These are phyloP conservation scores for Tychaedon coryphoeus DNA, from an alignment of 2,113 vertebrate genomes.

Conservation along the genomic window DNA sequence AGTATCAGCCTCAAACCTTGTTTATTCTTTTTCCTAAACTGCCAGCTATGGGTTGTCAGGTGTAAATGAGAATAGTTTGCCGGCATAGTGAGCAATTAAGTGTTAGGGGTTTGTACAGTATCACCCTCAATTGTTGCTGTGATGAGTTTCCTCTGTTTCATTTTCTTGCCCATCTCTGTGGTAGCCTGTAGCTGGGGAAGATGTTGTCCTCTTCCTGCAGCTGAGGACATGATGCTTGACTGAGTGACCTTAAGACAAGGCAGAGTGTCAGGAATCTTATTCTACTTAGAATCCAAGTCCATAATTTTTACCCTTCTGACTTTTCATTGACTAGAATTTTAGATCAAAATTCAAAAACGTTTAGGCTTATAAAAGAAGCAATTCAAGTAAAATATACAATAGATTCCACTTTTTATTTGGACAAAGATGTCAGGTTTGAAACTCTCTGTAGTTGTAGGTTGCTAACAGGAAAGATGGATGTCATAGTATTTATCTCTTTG, in stretches of 20 bases:
- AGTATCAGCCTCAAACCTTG: not conserved
- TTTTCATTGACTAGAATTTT: not conserved
- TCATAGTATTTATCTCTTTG: not conserved
- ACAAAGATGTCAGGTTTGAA: not conserved
- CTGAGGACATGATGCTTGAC: rapidly evolving
- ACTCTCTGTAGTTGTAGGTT: not conserved
- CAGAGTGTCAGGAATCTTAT: not conserved
- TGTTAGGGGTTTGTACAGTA: not conserved
- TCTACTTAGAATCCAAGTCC: not conserved
- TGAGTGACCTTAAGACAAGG: not conserved
- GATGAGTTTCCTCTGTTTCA: not conserved
- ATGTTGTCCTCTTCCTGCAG: not conserved
- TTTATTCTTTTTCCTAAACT: not conserved
- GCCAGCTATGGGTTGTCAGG: not conserved
- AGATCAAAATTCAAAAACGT: not conserved
- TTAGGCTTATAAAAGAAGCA: not conserved
- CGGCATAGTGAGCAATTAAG: not conserved
- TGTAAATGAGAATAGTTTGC: not conserved
- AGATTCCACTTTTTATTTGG: not conserved
- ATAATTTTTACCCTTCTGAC: not conserved
- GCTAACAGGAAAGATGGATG: not conserved
- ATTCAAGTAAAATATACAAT: not conserved
- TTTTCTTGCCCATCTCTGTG: not conserved
- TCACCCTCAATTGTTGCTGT: not conserved
- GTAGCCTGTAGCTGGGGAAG: not conserved